Conservation (phyloP, 2,113 vertebrate genomes). For the Corythornis cristatus region DNA sequence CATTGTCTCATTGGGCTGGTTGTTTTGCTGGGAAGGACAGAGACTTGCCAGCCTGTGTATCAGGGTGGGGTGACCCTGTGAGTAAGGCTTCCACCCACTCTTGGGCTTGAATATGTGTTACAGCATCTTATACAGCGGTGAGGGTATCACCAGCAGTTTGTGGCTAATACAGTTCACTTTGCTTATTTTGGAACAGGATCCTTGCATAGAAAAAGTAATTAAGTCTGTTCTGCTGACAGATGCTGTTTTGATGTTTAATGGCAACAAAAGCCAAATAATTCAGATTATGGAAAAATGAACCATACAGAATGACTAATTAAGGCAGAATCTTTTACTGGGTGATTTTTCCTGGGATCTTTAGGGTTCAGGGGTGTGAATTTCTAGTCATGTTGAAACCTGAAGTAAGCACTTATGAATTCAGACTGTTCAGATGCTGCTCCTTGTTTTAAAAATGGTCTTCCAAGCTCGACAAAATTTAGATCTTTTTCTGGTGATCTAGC, state of each 20-base stretch:
- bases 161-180: not conserved
- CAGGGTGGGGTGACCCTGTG: not conserved
- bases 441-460: not conserved
- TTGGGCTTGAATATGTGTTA: not conserved
- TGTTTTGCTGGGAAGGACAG: not conserved
- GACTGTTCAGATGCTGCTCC: not conserved
- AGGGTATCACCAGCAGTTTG: not conserved
- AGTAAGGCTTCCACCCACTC: not conserved
- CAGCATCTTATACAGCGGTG: not conserved
- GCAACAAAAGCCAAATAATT: conserved; percentile 1
- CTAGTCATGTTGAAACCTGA: not conserved
- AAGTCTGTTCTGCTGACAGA: not conserved
- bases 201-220: not conserved
- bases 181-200: not conserved
- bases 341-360: not conserved
- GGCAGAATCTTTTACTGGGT: not conserved
- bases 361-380: not conserved
- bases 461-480: not conserved
- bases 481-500: not conserved
- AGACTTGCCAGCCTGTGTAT: not conserved
- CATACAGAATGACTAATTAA: not conserved
- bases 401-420: not conserved
- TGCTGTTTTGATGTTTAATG: not conserved
- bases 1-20: not conserved
- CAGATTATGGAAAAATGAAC: not conserved